Base-by-base conservation (phyloP, 2,888 invertebrate species). In the Synanthedon andrenaeformis region DNA sequence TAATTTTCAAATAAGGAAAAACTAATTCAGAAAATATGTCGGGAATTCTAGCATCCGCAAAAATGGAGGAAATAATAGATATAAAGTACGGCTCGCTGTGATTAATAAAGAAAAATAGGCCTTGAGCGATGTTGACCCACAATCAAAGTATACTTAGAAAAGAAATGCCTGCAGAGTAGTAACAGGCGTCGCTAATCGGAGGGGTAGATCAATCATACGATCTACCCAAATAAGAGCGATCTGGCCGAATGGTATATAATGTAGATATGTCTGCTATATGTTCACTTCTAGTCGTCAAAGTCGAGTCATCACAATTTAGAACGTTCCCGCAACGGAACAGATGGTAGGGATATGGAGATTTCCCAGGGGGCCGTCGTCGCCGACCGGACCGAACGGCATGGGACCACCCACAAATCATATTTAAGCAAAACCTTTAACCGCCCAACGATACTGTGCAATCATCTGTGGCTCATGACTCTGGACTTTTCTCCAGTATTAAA, bases 301-400 rank as follows among this genome's bases (percentile, higher is more conserved):
- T 8, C 35, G 35, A 53, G 56, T 56, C 52, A 59, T 58, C 59
- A 57, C 58, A 58, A 58, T 59, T 58, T 57, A 4, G 52, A 56
- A 55, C 59, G 54, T 53, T 55, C 57, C 52, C 56, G 58, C 56
- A 58, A 63, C 62, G 55, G 62, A 60, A 17, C 49, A 49, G 56
- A 64, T 66, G 65, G 60, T 53, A 61, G 62, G 59, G 67, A 64
- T 63, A 59, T 55, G 56, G 59, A 69, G 70, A 75, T 75, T 74
- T 74, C 74, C 76, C 63, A 59, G 54, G 67, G 67, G 66, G 54
- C 52, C 51, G 52, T 54, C 51, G 52, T 54, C 56, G 55, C 51
- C 55, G 55, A 53, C 60, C 56, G 59, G 51, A 57, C 57, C 54
- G 53, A 57, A 61, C 55, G 58, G 60, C 59, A 52, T 52, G 53